Evolutionary conservation across 2,113 vertebrate genomes (phyloP), one percentile per base, ranked within the genome.

Genomic region (Erinaceus europaeus): DNA sequence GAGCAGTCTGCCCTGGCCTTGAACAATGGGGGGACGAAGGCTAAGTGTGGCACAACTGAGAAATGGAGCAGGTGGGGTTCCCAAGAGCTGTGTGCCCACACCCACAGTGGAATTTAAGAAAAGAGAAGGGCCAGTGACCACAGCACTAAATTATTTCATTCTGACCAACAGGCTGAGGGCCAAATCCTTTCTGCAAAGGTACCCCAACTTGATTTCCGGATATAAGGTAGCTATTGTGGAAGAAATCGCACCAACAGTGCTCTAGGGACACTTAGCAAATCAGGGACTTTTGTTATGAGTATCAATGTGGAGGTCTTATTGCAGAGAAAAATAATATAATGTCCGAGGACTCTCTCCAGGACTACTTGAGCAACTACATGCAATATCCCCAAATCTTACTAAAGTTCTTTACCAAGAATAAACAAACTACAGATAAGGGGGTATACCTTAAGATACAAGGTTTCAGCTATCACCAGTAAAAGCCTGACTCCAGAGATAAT

Each of bases 401-500:
- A 69, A 79, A 86, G 25, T 46, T 59, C 52, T 36, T 75, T 72
- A 59, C 32, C 52, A 57, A 78, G 40, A 48, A 32, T 61, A 62
- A 46, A 52, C 0, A 34, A 17, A 25, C n/a, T 65, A 61, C 55
- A 69, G 82, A 72, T 23, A 27, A 23, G 62, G 10, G 42, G 0
- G 6, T 69, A 38, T 68, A 69, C 71, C 52, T 89, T 53, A 64
- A 55, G 74, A 69, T 32, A 86, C 42, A 86, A 81, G n/a, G 46
- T 86, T 86, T 84, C 55, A 76, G 68, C 81, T 86, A 68, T 53
- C 77, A 78, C 36, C 84, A 84, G 88, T 80, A 76, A 75, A 90
- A 86, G 32, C 65, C 65, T 29, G 67, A 75, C 61, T 89, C 81
- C 52, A 84, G 32, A 53, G 64, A 71, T 29, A 74, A 71, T 29